Evolutionary conservation across 2,113 vertebrate species (phyloP), one percentile per base, ranked within the genome.

Genomic region (Lepus americanus): DNA sequence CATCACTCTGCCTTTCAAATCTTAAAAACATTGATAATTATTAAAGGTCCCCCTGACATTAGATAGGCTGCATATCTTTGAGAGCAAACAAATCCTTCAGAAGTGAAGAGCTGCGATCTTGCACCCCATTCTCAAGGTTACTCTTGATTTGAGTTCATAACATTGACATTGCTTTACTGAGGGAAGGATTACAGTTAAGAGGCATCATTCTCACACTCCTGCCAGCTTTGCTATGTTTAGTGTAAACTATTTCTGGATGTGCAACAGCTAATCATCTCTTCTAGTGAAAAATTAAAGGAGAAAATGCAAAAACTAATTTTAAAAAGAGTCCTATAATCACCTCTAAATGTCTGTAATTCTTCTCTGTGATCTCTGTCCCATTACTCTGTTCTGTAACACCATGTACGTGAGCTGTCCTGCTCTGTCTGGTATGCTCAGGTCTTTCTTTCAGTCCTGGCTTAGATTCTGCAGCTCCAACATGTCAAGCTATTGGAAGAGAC

Each of bases 381-480:
- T 16, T 59, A 16, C 55, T 59, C 55, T 59, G 1, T 94, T 59
- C 92, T 96, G 27, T 88, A 31, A 69, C 69, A 91, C 63, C 51
- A 72, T 90, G 31, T 94, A 72, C 87, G 53, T 6, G 87, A 81
- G 8, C 29, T 55, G 87, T 88, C 49, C n/a, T 55, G 79, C 44
- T 86, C 53, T 27, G 87, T 94, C 95, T 94, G 81, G 66, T 73
- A 69, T 69, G 86, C 88, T 70, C 76, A 97, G 76, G 84, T 79
- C 51, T 96, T 97, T 96, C 86, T 73, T 97, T 97, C 90, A 82
- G 20, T 49, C 66, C 87, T 97, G 97, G 90, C 85, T 90, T 88
- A 25, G 53, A 95, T 49, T 61, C 64, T 13, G 55, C 67, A 84
- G 55, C 87, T 97, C 17, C 83, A 74, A 94, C 51, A 87, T 96